Base-by-base conservation (phyloP, 2,797 vertebrate genomes). In the Cuniculus paca region DNA sequence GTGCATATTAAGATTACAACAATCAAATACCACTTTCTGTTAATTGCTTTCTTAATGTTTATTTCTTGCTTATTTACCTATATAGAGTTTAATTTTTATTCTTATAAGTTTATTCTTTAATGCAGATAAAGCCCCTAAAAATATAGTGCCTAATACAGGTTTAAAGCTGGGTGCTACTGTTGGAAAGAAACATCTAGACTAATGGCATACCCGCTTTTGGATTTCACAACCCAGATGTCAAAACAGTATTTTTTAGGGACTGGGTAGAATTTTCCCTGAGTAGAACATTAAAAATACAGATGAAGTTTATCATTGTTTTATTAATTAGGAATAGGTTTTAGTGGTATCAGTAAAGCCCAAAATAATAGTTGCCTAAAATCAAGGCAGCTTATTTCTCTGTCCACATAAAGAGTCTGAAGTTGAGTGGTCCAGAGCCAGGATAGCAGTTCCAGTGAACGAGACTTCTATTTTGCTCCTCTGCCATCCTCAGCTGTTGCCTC, bases 1-100 rank as follows among this genome's bases (percentile, higher is more conserved):
- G 99, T 98, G 78, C 12, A 12, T 54, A 50, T 82, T 86, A 50
- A n/a, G 9, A 45, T 74, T 74, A 74, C 0, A 54, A 34, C 19
- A 68, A 6, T n/a, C 42, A 65, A 83, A 54, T n/a, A 24, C 9
- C 17, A 36, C 4, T 48, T 96, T 60, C 42, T 77, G 6, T 42
- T 54, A 42, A 36, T 12, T 72, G 50, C 34, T 52, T 77, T 91
- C 81, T 81, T 86, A 60, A n/a, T 90, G 24, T 75, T 93, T 48
- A 28, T 56, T 89, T 42, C 28, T 56, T 34, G 20, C 48, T 26
- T 16, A 31, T 42, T 93, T 60, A 8, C 28, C 8, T 80, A 4
- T 61, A 20, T 63, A 63, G n/a, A 31, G 6, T 80, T 94, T 92
- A 81, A 24, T 22, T 83, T 97, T 48, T 81, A 20, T 88, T 61